Evolutionary conservation across 2,797 vertebrate genomes (phyloP), one percentile per base, ranked within the genome.

Genomic region (Pseudochirops corinnae): DNA sequence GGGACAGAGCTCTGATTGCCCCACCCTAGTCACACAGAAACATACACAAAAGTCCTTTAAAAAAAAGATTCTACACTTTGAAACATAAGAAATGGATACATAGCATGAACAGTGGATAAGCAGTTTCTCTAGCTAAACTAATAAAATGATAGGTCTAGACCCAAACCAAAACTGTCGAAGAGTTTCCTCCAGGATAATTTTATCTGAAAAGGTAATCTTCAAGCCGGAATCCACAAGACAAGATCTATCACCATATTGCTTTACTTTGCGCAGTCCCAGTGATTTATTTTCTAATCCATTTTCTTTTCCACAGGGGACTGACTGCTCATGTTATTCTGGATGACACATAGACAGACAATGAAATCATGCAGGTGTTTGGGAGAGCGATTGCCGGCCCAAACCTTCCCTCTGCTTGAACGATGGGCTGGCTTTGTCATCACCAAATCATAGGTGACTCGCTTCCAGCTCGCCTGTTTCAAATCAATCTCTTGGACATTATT

Each of bases 161-260:
- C 24, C 52, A 90, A 26, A 50, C 12, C 46, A 90, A 90, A 52
- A 12, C 21, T 24, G 11, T 52, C 21, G 28, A 50, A 53, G 18
- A 60, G 13, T 91, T 96, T 2, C 94, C 0, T 33, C 0, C 33
- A 3, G 0, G n/a, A 62, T n/a, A 55, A 0, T 0, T 58, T 28
- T n/a, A 96, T 97, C 26, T 3, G 16, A 46, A 91, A 9, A 4
- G 16, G 53, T 94, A 13, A 90, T 39, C 95, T 92, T 92, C 67
- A 90, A 52, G 11, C 1, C 0, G 3, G 39, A 90, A 94, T 96
- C 95, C 90, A 7, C 91, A 60, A 33, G 74, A 97, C 92, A 5
- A 13, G 29, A 33, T 91, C 52, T 55, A 91, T 55, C 18, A 58
- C 92, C 92, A 39, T 16, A 74, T 26, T 26, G 13, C 94, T 91